These are phyloP conservation scores for Felis chaus DNA, from an alignment of 2,113 vertebrate species.

Conservation along the genomic window DNA sequence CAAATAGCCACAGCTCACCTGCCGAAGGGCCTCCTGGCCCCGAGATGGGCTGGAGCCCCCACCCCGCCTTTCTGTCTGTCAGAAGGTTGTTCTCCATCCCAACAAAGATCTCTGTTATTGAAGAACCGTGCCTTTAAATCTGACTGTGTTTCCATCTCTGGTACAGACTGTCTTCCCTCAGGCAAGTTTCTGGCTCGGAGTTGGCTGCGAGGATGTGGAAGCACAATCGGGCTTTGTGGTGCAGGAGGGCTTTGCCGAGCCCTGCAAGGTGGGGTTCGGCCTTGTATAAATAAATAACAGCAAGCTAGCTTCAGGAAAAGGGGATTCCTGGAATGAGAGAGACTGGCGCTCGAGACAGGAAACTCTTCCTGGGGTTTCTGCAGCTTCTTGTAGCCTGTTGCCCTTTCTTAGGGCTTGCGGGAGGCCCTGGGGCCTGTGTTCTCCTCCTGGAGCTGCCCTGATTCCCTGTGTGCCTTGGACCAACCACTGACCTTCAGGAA, in stretches of 20 bases:
- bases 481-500: neutral
- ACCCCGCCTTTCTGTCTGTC: neutral
- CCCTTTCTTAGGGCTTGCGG: neutral
- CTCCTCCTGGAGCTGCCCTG: neutral
- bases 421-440: no score
- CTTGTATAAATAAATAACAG: constrained; percentile 61
- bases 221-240: constrained; percentile 51
- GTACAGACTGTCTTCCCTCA: constrained; percentile 27
- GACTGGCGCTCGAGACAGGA: neutral
- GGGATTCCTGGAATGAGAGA: constrained; percentile 61
- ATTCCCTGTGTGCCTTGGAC: neutral
- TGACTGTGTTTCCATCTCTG: neutral
- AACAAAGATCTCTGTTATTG: neutral
- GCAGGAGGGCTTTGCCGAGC: neutral
- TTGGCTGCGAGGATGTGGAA: constrained; percentile 29
- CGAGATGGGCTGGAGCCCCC: fast-evolving
- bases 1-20: neutral
- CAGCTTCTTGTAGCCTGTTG: neutral
- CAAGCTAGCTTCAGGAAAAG: constrained; percentile 49
- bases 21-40: neutral
- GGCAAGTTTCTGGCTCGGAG: constrained; percentile 4
- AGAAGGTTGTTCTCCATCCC: neutral
- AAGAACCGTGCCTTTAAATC: neutral
- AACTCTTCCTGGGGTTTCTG: constrained; percentile 25
- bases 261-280: constrained; percentile 54